Evolutionary conservation across 2,113 vertebrate genomes (phyloP), one percentile per base, ranked within the genome.

Genomic region (Microtus pennsylvanicus): DNA sequence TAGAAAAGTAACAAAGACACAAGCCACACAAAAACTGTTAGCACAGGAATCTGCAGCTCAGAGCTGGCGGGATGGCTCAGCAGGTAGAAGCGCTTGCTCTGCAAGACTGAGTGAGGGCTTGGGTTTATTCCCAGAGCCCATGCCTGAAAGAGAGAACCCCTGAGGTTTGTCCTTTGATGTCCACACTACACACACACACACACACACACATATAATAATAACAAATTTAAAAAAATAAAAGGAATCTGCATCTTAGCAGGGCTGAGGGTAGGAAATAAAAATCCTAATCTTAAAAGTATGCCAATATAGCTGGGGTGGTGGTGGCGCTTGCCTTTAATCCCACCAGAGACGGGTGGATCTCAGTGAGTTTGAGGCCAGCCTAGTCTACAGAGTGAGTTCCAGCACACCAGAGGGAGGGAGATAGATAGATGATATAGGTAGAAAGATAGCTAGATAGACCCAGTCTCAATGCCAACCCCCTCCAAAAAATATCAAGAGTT

Each of bases 211-310:
- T 86, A 35, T 42, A 86, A 33, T 50, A 86, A 35, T 35, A 86
- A 86, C 61, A 83, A 83, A 38, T 63, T 83, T 30, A 42, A 52
- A 52, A 83, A 82, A 83, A 12, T 16, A 47, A 86, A 86, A 88
- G 33, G 45, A 47, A 11, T 35, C 65, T 58, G 65, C 42, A 81
- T 22, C 42, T 93, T 50, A 52, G 52, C 9, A 87, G 28, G 61
- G 19, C 69, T 12, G 28, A 77, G 80, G 24, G n/a, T 72, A 17
- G 30, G 47, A 96, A 45, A 82, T 3, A 81, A 61, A 90, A 52
- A 95, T 88, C 35, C 81, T 88, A 17, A n/a, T 42, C 80, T 89
- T 88, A 63, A 89, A 94, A 75, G 58, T 77, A 33, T 78, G 50
- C 50, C 35, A 2, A n/a, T 80, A 6, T 35, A 72, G 16, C 12